phyloP scores from a whole-genome alignment of 2,113 vertebrate species.

The Gymnocephalus cernua region DNA sequence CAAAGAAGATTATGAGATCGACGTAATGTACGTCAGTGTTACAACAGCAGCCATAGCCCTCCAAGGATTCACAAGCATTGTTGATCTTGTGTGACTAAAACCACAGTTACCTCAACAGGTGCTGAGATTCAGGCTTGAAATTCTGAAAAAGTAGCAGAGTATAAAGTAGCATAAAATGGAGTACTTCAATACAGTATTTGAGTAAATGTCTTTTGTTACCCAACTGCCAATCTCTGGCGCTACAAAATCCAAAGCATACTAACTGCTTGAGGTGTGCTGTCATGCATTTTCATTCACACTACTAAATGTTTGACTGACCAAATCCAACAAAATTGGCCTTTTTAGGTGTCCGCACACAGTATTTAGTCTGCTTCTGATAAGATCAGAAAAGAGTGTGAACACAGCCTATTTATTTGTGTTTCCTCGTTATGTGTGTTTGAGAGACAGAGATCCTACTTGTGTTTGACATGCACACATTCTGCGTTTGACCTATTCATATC shows the following conservation, averaged over 20 bases:
- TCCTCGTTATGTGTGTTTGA: neutral
- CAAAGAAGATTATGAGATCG: neutral
- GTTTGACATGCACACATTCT: conserved; percentile 1
- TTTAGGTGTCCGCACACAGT: neutral
- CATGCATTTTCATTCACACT: neutral
- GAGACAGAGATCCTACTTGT: neutral
- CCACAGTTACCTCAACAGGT: neutral
- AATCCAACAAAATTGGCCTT: neutral
- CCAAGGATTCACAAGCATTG: too few relatives aligned
- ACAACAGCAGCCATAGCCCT: neutral
- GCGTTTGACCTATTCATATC: neutral
- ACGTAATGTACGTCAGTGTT: neutral
- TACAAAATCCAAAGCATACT: neutral
- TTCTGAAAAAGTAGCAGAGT: neutral
- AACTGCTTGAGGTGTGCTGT: neutral
- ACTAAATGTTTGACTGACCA: neutral
- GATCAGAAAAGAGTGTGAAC: neutral
- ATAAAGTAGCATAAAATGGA: neutral
- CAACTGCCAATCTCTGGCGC: neutral
- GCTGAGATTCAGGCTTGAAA: neutral
- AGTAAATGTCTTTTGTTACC: neutral
- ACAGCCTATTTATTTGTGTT: neutral
- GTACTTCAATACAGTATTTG: neutral
- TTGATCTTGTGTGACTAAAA: neutral
- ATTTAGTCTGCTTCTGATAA: conserved; percentile 2